A percentile compares a stretch with the other conserved stretches of the same genome.
Evolutionary conservation across 2,113 vertebrate species (phyloP).

Genomic region (Chelonoidis abingdonii): DNA sequence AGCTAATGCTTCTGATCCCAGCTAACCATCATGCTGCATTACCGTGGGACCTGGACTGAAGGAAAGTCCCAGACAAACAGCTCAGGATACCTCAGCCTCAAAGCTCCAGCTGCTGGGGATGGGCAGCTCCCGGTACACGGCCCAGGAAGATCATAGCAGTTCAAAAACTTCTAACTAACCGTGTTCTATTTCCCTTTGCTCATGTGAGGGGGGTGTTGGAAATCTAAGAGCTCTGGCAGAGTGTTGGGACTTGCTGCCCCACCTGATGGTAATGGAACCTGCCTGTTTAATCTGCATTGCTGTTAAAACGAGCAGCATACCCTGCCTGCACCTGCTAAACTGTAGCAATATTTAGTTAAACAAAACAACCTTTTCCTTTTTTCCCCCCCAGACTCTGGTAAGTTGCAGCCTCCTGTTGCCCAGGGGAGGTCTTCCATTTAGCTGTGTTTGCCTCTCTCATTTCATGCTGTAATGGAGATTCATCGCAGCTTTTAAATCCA

Average conservation of each 20-base stretch:
- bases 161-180: fast-evolving
- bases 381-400: not conserved
- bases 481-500: conserved; percentile 77
- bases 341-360: conserved; percentile 30
- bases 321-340: not conserved
- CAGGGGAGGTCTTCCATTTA: conserved; percentile 73
- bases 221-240: not conserved
- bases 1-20: not conserved
- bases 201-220: not conserved
- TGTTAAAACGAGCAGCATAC: not conserved
- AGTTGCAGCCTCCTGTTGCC: conserved; percentile 42
- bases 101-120: not conserved
- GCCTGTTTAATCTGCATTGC: not conserved
- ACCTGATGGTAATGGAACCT: not conserved
- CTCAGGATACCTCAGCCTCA: not conserved
- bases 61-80: not conserved
- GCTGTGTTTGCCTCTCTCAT: conserved; percentile 80
- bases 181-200: not conserved
- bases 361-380: conserved; percentile 13
- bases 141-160: not conserved
- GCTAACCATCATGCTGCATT: not conserved
- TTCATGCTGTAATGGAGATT: conserved; percentile 83
- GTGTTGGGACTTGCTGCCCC: not conserved
- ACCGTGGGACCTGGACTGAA: not conserved
- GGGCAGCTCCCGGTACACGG: not conserved